Conservation (phyloP, 2,797 vertebrate species). For the Erethizon dorsatum region DNA sequence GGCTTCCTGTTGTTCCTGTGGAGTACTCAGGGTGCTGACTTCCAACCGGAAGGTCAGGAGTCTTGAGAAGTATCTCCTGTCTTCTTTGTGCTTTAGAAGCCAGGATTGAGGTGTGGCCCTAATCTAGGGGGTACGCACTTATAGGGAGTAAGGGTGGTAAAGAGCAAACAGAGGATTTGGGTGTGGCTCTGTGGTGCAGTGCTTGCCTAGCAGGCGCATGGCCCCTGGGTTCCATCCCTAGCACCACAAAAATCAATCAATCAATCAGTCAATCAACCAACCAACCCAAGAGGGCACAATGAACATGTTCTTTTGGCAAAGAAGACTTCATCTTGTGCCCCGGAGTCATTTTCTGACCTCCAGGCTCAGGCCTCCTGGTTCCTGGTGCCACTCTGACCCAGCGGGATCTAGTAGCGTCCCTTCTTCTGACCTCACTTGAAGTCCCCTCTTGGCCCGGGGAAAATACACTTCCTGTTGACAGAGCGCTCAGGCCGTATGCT, state of each 20-base stretch:
- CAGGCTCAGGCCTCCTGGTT: background rate
- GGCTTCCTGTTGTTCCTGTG: background rate
- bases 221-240: background rate
- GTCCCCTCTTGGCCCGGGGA: background rate
- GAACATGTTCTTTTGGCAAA: background rate
- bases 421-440: background rate
- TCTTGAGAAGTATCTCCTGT: slow-evolving; percentile 25
- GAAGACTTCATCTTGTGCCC: background rate
- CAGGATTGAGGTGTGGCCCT: background rate
- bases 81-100: slow-evolving; percentile 13
- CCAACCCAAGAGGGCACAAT: background rate
- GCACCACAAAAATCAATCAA: background rate
- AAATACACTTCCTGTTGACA: background rate
- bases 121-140: background rate
- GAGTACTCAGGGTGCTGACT: slow-evolving; percentile 2
- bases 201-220: background rate
- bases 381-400: background rate
- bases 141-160: background rate
- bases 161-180: background rate
- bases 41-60: background rate
- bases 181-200: background rate
- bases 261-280: background rate
- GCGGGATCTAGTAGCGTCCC: background rate
- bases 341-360: background rate
- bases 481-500: background rate